These are phyloP conservation scores for Pangasius djambal DNA, from an alignment of 2,797 vertebrate species.

Conservation along the genomic window DNA sequence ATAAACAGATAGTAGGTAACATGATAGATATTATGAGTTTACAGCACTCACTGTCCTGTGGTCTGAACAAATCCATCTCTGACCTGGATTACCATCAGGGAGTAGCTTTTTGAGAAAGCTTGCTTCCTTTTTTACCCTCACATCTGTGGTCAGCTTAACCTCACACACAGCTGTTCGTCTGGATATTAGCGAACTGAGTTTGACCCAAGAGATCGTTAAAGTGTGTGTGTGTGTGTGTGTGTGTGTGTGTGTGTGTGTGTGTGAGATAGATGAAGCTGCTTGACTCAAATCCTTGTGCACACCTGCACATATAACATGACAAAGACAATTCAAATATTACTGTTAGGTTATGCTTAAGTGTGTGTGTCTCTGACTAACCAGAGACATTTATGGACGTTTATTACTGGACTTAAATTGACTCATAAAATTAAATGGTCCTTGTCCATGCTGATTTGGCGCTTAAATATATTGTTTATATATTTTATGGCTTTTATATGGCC, in stretches of 20 bases:
- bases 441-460: neutral
- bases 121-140: constrained; percentile 10
- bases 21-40: constrained; percentile 44
- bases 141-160: neutral
- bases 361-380: neutral
- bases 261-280: neutral
- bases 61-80: constrained; percentile 29
- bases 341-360: too few species aligned
- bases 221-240: constrained; percentile 4
- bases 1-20: constrained; percentile 46
- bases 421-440: neutral
- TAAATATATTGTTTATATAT: neutral
- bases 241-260: neutral
- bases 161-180: neutral
- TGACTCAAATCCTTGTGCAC: neutral
- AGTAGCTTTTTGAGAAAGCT: constrained; percentile 3
- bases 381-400: neutral
- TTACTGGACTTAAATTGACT: neutral
- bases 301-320: neutral
- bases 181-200: constrained; percentile 20
- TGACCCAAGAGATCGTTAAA: constrained; percentile 32
- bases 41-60: constrained; percentile 16
- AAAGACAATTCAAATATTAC: neutral
- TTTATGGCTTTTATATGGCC: neutral
- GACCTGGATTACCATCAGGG: constrained; percentile 47